Conservation (phyloP, 2,797 vertebrate genomes). For the Neopelma chrysocephalum region DNA sequence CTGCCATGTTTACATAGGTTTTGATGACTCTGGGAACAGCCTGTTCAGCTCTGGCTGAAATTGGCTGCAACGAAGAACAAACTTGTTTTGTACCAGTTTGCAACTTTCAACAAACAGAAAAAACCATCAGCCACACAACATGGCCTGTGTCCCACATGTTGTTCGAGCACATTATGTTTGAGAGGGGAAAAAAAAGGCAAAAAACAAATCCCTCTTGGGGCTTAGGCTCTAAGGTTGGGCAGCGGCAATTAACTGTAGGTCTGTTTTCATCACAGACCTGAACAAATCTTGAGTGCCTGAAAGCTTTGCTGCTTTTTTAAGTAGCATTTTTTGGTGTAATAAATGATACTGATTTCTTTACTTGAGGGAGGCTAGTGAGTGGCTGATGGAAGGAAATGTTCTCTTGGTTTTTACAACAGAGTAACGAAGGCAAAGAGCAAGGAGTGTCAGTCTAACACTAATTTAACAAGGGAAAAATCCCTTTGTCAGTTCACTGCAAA, state of each 20-base stretch:
- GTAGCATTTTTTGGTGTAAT: background rate
- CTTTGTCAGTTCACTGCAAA: constrained; percentile 26
- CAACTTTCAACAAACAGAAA: constrained; percentile 68
- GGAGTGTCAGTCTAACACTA: background rate
- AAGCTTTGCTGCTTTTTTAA: background rate
- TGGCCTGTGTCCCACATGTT: constrained; percentile 53
- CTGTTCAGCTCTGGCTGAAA: constrained; percentile 68
- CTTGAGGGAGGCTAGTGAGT: background rate
- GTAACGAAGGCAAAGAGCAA: background rate
- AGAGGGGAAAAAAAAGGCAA: background rate
- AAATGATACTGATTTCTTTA: background rate
- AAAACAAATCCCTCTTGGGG: background rate
- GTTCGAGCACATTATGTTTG: background rate
- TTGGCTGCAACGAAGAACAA: constrained; percentile 67
- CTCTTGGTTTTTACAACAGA: background rate
- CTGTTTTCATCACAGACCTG: background rate
- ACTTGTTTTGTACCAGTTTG: constrained; percentile 70
- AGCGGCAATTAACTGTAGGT: background rate
- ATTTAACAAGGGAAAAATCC: constrained; percentile 11
- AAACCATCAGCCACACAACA: constrained; percentile 56
- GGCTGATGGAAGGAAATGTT: background rate
- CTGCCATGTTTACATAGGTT: constrained; percentile 72
- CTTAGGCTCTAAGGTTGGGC: background rate
- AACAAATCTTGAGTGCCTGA: background rate
- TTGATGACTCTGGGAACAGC: constrained; percentile 72